phyloP scores from a whole-genome alignment of 2,797 vertebrate genomes.

The Anguilla megastoma region DNA sequence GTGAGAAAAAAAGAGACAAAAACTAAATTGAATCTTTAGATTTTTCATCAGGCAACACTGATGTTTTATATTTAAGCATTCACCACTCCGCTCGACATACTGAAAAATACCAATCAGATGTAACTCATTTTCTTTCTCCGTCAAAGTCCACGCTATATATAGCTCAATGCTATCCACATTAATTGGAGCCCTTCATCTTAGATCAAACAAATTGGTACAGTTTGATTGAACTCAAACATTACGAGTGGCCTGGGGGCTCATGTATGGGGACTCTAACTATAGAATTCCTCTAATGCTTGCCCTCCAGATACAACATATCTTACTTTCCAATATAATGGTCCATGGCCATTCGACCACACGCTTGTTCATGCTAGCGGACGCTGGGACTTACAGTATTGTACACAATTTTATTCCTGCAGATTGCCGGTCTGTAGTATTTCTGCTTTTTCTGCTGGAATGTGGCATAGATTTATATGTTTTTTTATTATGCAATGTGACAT shows the following conservation, averaged over 20 bases:
- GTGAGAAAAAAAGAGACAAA: too few species aligned
- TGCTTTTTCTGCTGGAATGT: neutral
- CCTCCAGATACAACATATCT: neutral
- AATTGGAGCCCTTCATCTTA: neutral
- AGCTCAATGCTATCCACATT: conserved; percentile 1
- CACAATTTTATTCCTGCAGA: neutral
- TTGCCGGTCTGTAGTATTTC: neutral
- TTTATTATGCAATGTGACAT: neutral
- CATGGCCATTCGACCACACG: neutral
- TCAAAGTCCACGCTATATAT: neutral
- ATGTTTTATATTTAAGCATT: neutral
- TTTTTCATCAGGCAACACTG: neutral
- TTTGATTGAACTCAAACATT: neutral
- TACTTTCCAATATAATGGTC: neutral
- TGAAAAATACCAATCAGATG: conserved; percentile 17
- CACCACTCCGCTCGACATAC: neutral
- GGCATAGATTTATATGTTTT: neutral
- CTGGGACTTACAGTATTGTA: too few species aligned
- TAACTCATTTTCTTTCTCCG: conserved; percentile 6
- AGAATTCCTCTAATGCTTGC: neutral
- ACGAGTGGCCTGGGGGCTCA: neutral
- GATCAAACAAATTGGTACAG: neutral
- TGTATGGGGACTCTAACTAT: conserved; percentile 6
- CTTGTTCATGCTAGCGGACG: neutral
- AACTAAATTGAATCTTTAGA: too few species aligned